A percentile compares a stretch with the other conserved stretches of the same genome.
These are phyloP conservation scores for Onychostruthus taczanowskii DNA, from an alignment of 2,113 vertebrate species.

Conservation along the genomic window DNA sequence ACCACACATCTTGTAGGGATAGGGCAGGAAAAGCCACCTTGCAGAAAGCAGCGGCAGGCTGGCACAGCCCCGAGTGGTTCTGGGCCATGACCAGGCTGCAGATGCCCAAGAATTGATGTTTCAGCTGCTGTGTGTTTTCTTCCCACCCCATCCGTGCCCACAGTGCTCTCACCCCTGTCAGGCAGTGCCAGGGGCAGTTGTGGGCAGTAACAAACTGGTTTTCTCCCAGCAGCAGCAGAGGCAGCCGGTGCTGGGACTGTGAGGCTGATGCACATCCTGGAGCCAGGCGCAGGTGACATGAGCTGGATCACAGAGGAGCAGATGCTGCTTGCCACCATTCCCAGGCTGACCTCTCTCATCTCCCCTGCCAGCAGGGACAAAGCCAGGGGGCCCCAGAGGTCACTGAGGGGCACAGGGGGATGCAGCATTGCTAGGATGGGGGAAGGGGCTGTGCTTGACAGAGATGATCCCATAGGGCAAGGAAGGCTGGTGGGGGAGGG, in stretches of 20 bases:
- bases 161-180: constrained; percentile 61
- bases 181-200: constrained; percentile 65
- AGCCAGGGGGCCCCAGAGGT: constrained; percentile 26
- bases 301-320: constrained; percentile 76
- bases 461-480: neutral
- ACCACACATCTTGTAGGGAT: constrained; percentile 51
- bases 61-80: neutral
- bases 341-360: constrained; percentile 78
- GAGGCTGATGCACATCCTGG: constrained; percentile 64
- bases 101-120: neutral
- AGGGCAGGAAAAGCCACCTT: constrained; percentile 78
- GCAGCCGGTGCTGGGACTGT: constrained; percentile 69
- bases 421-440: accelerated
- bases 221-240: constrained; percentile 78
- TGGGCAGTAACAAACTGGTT: constrained; percentile 64
- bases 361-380: constrained; percentile 74
- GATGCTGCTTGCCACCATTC: constrained; percentile 50
- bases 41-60: neutral
- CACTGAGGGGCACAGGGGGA: neutral
- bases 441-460: neutral
- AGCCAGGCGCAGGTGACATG: constrained; percentile 67
- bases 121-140: neutral
- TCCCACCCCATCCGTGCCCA: accelerated
- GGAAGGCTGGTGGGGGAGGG: neutral
- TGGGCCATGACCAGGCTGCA: accelerated